These are phyloP conservation scores for Reticulitermes speratus DNA, from an alignment of 1,140 invertebrate genomes.

Conservation along the genomic window DNA sequence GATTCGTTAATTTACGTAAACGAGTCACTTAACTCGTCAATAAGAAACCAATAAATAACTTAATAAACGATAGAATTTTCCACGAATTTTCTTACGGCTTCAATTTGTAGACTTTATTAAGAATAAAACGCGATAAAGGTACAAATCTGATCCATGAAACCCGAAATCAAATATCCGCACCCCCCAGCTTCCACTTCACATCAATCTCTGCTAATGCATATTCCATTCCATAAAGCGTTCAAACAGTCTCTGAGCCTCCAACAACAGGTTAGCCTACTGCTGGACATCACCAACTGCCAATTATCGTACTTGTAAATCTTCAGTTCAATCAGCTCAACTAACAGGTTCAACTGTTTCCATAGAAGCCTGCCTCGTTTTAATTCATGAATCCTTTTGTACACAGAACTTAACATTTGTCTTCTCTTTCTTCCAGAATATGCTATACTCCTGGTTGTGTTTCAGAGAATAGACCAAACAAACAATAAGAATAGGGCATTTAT, in stretches of 20 bases:
- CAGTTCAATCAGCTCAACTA: not conserved
- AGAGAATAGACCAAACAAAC: too few relatives aligned
- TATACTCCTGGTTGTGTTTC: too few relatives aligned
- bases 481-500: too few relatives aligned
- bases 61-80: not conserved
- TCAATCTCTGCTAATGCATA: conserved; percentile 5
- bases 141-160: not conserved
- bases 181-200: not conserved
- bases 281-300: not conserved
- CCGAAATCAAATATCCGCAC: not conserved
- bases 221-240: not conserved
- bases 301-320: not conserved
- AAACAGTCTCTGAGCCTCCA: not conserved
- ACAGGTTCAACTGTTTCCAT: not conserved
- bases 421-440: too few relatives aligned
- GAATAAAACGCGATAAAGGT: not conserved
- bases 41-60: not conserved
- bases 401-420: too few relatives aligned
- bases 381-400: too few relatives aligned
- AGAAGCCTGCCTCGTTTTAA: too few relatives aligned
- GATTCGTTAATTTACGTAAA: too few relatives aligned
- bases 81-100: not conserved
- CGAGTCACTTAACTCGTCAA: too few relatives aligned
- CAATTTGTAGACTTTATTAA: not conserved
- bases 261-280: not conserved